Evolutionary conservation across 1,140 invertebrate genomes (phyloP).

Genomic region (Eriocheir sinensis): DNA sequence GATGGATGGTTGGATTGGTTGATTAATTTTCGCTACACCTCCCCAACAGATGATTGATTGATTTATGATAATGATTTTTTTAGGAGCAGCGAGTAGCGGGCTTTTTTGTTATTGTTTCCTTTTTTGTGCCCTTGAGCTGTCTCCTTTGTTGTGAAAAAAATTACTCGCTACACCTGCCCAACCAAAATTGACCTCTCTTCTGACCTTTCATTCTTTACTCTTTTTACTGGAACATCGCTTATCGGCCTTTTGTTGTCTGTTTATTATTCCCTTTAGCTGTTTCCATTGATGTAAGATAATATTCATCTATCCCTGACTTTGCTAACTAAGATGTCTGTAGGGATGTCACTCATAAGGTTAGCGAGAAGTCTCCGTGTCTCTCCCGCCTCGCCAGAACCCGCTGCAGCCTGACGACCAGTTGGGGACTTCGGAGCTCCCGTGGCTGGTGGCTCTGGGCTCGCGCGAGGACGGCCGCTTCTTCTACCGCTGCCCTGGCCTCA

Average conservation of each 20-base stretch:
- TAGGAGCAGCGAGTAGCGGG: no score
- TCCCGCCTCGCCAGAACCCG: conserved; percentile 49
- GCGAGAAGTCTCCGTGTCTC: no score
- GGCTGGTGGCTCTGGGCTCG: conserved; percentile 57
- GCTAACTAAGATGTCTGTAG: no score
- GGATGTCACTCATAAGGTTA: no score
- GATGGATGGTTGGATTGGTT: background rate
- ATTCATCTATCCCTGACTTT: no score
- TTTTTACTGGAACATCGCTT: background rate
- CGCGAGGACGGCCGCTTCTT: conserved; percentile 50
- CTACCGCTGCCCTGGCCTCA: conserved; percentile 55
- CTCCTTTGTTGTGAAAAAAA: background rate
- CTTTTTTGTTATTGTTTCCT: no score
- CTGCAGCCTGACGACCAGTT: background rate
- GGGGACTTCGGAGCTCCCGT: conserved; percentile 26
- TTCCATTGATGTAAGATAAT: no score
- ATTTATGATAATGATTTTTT: no score
- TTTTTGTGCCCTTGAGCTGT: no score
- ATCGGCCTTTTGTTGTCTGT: background rate
- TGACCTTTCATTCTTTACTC: no score
- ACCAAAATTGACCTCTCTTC: no score
- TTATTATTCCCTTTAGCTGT: no score
- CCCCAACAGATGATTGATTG: background rate
- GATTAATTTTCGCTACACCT: background rate
- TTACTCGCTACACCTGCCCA: background rate